A percentile compares a stretch with the other conserved stretches of the same genome.
phyloP scores from a whole-genome alignment of 2,113 vertebrate genomes.

The Poicephalus meyeri region DNA sequence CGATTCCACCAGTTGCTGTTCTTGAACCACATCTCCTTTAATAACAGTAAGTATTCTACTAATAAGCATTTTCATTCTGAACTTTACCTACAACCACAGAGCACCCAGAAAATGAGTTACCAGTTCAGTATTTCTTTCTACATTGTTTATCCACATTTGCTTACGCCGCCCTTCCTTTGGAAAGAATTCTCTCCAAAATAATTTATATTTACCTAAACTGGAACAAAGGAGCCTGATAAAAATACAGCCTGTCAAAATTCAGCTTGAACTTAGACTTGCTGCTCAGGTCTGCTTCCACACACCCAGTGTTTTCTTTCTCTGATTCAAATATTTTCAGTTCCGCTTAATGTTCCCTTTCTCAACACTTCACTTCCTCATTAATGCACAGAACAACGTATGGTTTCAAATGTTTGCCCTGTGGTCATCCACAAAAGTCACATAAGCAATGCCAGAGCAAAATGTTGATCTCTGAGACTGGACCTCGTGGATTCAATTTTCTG shows the following conservation, averaged over 20 bases:
- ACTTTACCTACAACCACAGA: not conserved
- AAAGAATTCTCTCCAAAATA: not conserved
- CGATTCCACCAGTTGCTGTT: not conserved
- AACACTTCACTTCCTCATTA: constrained; percentile 19
- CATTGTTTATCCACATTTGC: not conserved
- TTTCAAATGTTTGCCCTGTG: constrained; percentile 8
- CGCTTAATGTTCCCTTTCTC: constrained; percentile 3
- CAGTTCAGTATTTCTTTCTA: not conserved
- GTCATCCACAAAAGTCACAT: not conserved
- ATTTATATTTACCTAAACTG: not conserved
- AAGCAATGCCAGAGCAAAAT: not conserved
- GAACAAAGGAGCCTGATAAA: not conserved
- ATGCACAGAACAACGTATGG: not conserved
- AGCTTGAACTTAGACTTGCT: not conserved
- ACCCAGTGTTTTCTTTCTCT: not conserved
- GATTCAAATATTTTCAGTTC: constrained; percentile 12
- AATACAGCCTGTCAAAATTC: not conserved
- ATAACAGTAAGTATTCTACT: not conserved
- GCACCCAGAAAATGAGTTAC: not conserved
- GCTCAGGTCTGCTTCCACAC: not conserved
- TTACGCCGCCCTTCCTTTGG: not conserved
- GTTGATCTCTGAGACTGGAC: not conserved
- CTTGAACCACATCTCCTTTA: not conserved
- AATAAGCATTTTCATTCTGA: not conserved
- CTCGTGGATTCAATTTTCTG: not conserved